Base-by-base conservation (phyloP, 2,888 invertebrate species). In the Limenitis camilla region DNA sequence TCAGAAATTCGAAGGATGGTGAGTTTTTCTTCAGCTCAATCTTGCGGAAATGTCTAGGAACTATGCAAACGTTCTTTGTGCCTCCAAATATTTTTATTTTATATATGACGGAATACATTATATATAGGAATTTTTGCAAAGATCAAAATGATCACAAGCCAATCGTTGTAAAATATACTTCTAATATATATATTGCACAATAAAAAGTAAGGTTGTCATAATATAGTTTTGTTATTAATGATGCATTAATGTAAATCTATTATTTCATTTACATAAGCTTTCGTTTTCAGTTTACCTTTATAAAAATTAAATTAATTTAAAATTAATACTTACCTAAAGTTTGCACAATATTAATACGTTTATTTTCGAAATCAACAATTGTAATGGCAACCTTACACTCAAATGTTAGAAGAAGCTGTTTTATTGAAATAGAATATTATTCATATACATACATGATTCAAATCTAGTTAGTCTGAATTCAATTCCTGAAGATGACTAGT, bases 1-100 rank as follows among this genome's bases (percentile, higher is more conserved):
- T 86, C 87, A 87, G 87, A 84, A 73, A 63, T 81, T 80, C 67
- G 70, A 66, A 65, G 86, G 85, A 85, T 79, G 86, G 87, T 87
- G 84, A 87, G 87, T 87, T 68, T 59, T 60, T 61, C 47, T 63
- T 61, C 71, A 67, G 66, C 63, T 62, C 66, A 71, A 58, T 64
- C 82, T 79, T 81, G 72, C 84, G 78, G 74, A 76, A 76, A 76
- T 80, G 78, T 84, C 77, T 68, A 72, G 69, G 72, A 74, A 68
- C 70, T 71, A 61, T 63, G 69, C 74, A 76, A 79, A 77, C 65
- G 72, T 74, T 80, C 77, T 73, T 63, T n/a, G n/a, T n/a, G n/a
- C n/a, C n/a, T n/a, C n/a, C n/a, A n/a, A n/a, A n/a, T n/a, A n/a
- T n/a, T n/a, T n/a, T n/a, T n/a, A n/a, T n/a, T n/a, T n/a, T n/a